Percentiles rank a stretch among this genome's conserved stretches.
Conservation (phyloP, 1,140 invertebrate species). For the Cylas formicarius region DNA sequence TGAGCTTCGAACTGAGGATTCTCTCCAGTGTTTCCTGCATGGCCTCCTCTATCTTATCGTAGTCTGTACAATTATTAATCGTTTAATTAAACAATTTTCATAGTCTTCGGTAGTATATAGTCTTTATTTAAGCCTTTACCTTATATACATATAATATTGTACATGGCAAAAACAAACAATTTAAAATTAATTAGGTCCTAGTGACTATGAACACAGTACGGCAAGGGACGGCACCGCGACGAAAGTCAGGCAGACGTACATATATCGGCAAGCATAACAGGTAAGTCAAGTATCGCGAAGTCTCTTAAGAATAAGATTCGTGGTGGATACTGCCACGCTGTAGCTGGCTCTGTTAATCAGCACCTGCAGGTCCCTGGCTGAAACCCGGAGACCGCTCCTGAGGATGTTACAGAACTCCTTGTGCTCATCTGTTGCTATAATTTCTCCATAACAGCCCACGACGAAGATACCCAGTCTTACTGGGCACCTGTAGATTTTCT, state of each 20-base stretch:
- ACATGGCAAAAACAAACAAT: too few relatives aligned
- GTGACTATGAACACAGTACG: too few relatives aligned
- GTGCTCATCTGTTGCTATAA: constrained; percentile 9
- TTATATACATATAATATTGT: too few relatives aligned
- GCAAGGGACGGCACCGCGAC: too few relatives aligned
- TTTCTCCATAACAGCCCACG: constrained; percentile 10
- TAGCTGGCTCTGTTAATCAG: not conserved
- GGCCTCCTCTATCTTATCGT: constrained; percentile 15
- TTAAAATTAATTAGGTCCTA: too few relatives aligned
- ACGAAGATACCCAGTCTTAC: constrained; percentile 2
- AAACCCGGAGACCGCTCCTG: not conserved
- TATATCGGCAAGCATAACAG: too few relatives aligned
- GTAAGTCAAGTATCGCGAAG: too few relatives aligned
- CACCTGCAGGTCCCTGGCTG: not conserved
- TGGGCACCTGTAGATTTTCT: constrained; percentile 3
- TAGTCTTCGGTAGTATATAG: too few relatives aligned
- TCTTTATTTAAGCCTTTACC: too few relatives aligned
- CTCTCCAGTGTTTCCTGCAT: constrained; percentile 6
- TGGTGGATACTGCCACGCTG: constrained; percentile 1
- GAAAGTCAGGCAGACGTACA: too few relatives aligned
- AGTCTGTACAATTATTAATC: too few relatives aligned
- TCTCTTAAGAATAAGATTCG: constrained; percentile 5
- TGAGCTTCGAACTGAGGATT: constrained; percentile 22
- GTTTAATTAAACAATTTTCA: too few relatives aligned
- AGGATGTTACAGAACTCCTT: not conserved